Base-by-base conservation (phyloP, 2,113 vertebrate genomes). In the Percopsis transmontana region DNA sequence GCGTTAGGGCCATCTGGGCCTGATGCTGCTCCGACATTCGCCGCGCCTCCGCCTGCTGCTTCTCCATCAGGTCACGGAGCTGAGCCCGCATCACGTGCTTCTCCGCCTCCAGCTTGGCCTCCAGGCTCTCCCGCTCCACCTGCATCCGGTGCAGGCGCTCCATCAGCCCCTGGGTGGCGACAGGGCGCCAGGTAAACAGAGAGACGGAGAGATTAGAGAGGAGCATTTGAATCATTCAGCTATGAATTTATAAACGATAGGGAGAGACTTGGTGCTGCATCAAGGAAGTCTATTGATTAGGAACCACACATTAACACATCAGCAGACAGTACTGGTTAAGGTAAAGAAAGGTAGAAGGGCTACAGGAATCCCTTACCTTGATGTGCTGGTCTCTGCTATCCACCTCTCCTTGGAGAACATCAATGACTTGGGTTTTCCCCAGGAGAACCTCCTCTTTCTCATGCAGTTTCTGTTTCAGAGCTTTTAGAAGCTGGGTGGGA, bases 71-170 rank as follows among this genome's bases (percentile, higher is more conserved):
- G 83, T 96, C 94, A 16, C 83, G 92, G 5, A 97, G 87, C 50
- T 96, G 95, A 0, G 95, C 94, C 74, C 93, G 92, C 94, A 96
- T 94, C 74, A 97, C 94, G 1, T 97, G 94, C 73, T 94, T 95
- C 87, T 97, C 95, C 0, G 95, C 95, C 79, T 96, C 94, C 86
- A 95, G 86, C 77, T 95, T 95, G 39, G 93, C 94, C 56, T 94
- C 92, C 24, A 95, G 85, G 77, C 93, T 95, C 73, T 95, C 94
- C 44, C 93, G 93, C 70, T 96, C 95, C 0, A 92, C 92, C 15
- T 92, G 87, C 3, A 95, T 78, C 20, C 80, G 87, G 3, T 83
- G 91, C 62, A 94, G 42, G 1, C 85, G 93, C 82, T 95, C 95
- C 1, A 58, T 77, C 1, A 93, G 70, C 58, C 95, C 95, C 95